Percentiles rank a stretch among this genome's conserved stretches.
phyloP scores from a whole-genome alignment of 2,888 invertebrate species.

The Amiota minor region DNA sequence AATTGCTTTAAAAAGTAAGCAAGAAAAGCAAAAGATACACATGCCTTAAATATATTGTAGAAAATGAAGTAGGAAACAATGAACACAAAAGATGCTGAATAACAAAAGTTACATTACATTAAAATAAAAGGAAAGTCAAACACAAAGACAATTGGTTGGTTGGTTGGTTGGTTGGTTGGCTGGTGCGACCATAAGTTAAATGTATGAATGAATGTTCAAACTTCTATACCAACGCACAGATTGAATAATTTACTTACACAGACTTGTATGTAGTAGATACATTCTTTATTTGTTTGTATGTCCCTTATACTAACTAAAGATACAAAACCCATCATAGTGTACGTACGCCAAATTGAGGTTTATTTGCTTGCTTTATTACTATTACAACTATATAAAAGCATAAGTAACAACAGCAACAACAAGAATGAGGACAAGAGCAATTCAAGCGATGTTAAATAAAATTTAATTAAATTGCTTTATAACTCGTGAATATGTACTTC shows the following conservation, averaged over 20 bases:
- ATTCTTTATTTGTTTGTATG: neutral
- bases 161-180: too few relatives aligned
- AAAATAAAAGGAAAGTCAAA: too few relatives aligned
- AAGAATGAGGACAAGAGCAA: conserved; percentile 1
- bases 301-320: neutral
- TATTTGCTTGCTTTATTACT: conserved; percentile 61
- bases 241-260: conserved; percentile 34
- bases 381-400: conserved; percentile 31
- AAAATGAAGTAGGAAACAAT: conserved; percentile 4
- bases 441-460: conserved; percentile 49
- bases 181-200: neutral
- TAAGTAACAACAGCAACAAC: conserved; percentile 1
- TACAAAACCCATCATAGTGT: conserved; percentile 41
- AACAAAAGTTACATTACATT: too few relatives aligned
- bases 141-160: too few relatives aligned
- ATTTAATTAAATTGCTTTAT: conserved; percentile 66
- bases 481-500: conserved; percentile 43
- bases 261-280: too few relatives aligned
- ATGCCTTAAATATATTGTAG: neutral
- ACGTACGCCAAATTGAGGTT: conserved; percentile 57
- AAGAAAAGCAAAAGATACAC: too few relatives aligned
- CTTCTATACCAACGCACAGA: conserved; percentile 32
- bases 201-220: neutral
- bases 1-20: conserved; percentile 48
- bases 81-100: conserved; percentile 10